phyloP scores from a whole-genome alignment of 2,888 invertebrate genomes.

The Caenorhabditis angaria region DNA sequence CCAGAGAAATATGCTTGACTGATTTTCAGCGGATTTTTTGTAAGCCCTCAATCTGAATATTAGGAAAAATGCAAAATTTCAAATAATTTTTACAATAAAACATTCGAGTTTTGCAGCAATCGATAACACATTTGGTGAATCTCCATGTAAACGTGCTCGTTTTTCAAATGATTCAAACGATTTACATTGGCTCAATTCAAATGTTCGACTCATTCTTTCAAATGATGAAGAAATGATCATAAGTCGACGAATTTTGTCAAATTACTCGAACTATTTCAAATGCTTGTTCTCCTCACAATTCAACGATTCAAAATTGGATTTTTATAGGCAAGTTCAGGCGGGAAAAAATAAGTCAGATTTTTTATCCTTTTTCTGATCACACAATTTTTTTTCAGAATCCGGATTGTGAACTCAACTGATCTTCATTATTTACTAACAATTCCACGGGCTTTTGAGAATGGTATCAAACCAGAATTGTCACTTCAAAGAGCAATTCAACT shows the following conservation, averaged over 20 bases:
- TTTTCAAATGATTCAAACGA: constrained; percentile 29
- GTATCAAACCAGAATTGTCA: constrained; percentile 21
- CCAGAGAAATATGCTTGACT: neutral
- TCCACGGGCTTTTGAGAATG: constrained; percentile 32
- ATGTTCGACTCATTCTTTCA: neutral
- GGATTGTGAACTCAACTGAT: constrained; percentile 24
- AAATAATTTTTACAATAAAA: constrained; percentile 28
- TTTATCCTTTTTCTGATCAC: neutral
- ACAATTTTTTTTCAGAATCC: constrained; percentile 19
- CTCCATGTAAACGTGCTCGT: constrained; percentile 21
- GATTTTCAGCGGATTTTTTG: constrained; percentile 13
- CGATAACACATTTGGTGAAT: constrained; percentile 3
- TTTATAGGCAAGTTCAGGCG: constrained; percentile 16
- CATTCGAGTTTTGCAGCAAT: constrained; percentile 14
- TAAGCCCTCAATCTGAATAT: constrained; percentile 25
- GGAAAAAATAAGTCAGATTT: neutral
- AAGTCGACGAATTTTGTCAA: constrained; percentile 20
- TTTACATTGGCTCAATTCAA: neutral
- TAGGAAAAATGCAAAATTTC: too few species aligned
- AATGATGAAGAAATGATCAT: constrained; percentile 15
- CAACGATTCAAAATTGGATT: constrained; percentile 15
- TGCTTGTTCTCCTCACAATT: constrained; percentile 22
- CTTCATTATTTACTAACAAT: constrained; percentile 36
- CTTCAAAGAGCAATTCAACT: constrained; percentile 35
- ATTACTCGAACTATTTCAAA: constrained; percentile 39